Evolutionary conservation across 2,113 vertebrate species (phyloP), one percentile per base, ranked within the genome.

Genomic region (Strigops habroptila): DNA sequence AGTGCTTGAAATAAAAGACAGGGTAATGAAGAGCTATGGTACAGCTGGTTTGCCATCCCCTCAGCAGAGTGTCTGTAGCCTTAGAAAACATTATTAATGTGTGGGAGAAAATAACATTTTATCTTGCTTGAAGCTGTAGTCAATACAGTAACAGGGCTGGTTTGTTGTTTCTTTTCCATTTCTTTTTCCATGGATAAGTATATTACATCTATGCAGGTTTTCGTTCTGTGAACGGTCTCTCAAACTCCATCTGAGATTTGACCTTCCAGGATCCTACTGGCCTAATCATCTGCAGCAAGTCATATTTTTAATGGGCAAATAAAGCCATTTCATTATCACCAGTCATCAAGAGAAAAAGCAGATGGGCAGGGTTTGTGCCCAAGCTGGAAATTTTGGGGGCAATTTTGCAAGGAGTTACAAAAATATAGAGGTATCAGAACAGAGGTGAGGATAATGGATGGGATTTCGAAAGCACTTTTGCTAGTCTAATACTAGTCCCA

Each of bases 91-190:
- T 90, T 82, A 81, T 84, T 89, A 84, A 82, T 80, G 44, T 65
- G 52, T 82, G 49, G 28, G 41, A 87, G 83, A 73, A 87, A 93
- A 94, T 73, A 52, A 46, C 52, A 43, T 95, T 86, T 86, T 85
- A 65, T 96, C 90, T 91, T 91, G 25, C 62, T 95, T 88, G 68
- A 95, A 90, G 82, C 25, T 69, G 43, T 57, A 84, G 84, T 92
- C 18, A 9, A n/a, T 86, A 49, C 14, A 75, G 67, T 74, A 91
- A 49, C 25, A 86, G 31, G 46, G 21, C 12, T 75, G 35, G 28
- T 59, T 91, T 75, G 17, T 48, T 75, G 15, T 44, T 82, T 81
- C n/a, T 77, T 82, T 82, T n/a, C 43, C 3, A 35, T n/a, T 59
- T 27, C 15, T 14, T 35, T 31, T 55, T 35, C 18, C 81, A 7